Evolutionary conservation across 64 coral and sea anemone species (phyloP).

Genomic region (Montipora efflorescens): DNA sequence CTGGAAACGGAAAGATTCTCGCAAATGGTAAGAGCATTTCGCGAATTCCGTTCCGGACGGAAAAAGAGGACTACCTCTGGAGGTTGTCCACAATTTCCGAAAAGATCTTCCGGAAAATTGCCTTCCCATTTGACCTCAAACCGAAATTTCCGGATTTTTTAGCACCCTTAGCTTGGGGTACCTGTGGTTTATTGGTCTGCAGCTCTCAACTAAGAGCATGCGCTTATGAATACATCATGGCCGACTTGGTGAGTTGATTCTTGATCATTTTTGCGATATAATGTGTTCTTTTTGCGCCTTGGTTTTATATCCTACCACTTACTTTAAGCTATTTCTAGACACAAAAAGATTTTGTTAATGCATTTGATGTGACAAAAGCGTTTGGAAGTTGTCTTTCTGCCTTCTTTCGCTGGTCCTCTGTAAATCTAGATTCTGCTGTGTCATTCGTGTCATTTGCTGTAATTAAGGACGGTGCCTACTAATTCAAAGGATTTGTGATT

Average conservation of each 20-base stretch:
- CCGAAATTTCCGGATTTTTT: too few species aligned
- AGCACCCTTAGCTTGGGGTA: too few species aligned
- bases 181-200: background rate
- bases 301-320: background rate
- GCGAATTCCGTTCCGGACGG: too few species aligned
- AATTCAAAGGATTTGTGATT: too few species aligned
- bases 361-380: background rate
- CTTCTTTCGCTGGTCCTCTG: background rate
- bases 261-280: background rate
- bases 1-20: too few species aligned
- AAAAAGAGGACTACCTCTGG: too few species aligned
- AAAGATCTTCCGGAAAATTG: too few species aligned
- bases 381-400: background rate
- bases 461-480: too few species aligned
- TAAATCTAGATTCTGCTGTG: background rate
- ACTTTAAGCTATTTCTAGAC: background rate
- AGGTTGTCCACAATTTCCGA: too few species aligned
- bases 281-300: background rate
- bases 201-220: background rate
- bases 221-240: background rate
- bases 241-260: constrained; percentile 38
- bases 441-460: background rate
- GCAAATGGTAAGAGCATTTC: too few species aligned
- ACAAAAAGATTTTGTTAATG: background rate
- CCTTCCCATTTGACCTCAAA: too few species aligned